Percentiles rank a stretch among this genome's conserved stretches.
Evolutionary conservation across 2,888 invertebrate genomes (phyloP).

Genomic region (Drosophila melanosoma): DNA sequence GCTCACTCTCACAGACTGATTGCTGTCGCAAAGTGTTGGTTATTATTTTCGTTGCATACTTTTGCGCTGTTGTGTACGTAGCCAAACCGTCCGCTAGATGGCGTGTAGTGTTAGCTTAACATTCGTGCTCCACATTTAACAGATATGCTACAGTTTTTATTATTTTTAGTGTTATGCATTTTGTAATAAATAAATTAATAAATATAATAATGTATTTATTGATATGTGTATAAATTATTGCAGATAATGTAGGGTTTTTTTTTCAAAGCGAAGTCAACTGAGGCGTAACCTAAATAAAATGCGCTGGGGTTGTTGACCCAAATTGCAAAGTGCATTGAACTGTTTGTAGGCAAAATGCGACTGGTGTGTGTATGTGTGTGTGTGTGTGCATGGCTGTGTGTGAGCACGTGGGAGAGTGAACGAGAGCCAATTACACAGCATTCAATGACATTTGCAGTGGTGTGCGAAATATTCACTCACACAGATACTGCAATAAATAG

Average conservation of each 20-base stretch:
- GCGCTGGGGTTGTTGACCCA: constrained; percentile 84
- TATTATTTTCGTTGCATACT: constrained; percentile 61
- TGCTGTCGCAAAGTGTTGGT: constrained; percentile 14
- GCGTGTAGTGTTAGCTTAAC: constrained; percentile 3
- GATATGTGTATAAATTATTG: background rate
- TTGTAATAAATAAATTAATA: background rate
- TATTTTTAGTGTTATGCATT: background rate
- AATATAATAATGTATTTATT: background rate
- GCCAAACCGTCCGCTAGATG: constrained; percentile 31
- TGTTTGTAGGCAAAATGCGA: constrained; percentile 49
- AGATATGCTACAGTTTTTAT: background rate
- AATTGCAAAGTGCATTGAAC: constrained; percentile 85
- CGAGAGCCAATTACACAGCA: constrained; percentile 1
- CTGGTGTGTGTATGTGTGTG: background rate
- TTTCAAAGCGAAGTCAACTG: background rate
- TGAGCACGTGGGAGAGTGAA: constrained; percentile 11
- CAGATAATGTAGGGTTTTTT: background rate
- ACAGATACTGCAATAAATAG: background rate
- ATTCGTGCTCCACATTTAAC: constrained; percentile 30
- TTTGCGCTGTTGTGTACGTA: constrained; percentile 44
- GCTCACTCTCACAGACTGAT: constrained; percentile 52
- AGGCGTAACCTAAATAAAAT: constrained; percentile 77
- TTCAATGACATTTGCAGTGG: constrained; percentile 9
- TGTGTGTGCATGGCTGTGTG: constrained; percentile 3
- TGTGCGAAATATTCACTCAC: constrained; percentile 5